Base-by-base conservation (phyloP, 2,888 invertebrate genomes). In the Quadroppia sp. region DNA sequence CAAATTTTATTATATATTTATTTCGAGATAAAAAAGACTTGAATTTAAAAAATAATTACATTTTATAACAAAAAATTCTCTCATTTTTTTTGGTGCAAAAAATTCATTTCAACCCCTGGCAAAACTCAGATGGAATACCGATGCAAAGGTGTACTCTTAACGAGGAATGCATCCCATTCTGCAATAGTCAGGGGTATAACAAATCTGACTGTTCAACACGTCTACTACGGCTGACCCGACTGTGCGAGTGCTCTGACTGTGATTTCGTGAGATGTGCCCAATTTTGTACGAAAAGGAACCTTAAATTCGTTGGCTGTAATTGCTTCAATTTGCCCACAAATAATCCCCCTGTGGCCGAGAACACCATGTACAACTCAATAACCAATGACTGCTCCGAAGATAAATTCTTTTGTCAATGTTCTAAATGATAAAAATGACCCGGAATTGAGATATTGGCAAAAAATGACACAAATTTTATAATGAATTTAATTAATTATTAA, bases 241-340 rank as follows among this genome's bases (percentile, higher is more conserved):
- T 73, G 36, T 73, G 73, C 25, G 73, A 73, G 28, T 73, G 73
- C 48, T 70, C 50, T 59, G 73, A 73, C 13, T 73, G 73, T 50
- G 73, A 73, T 59, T 73, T 73, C 40, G 73, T 48, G 20, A 48
- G 50, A 36, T 73, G 73, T 70, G 73, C 73, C n/a, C 23, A 7
- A 7, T 73, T 50, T 56, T 73, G 73, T 28, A 73, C 70, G 3
- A 73, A 73, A 56, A 13, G 28, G 13, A 25, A 28, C 32, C 69
- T 73, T 2, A 73, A 73, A 30, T 73, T 73, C 40, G 70, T 73
- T 17, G 73, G 73, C 4, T 73, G 73, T n/a, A 73, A 70, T 56
- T 73, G 73, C 40, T 73, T 73, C 36, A 70, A 69, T 56, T 28
- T 73, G n/a, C 70, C 73, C 48, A 25, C 9, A 7, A 64, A 64